Evolutionary conservation across 2,113 vertebrate species (phyloP).

Genomic region (Chionomys nivalis): DNA sequence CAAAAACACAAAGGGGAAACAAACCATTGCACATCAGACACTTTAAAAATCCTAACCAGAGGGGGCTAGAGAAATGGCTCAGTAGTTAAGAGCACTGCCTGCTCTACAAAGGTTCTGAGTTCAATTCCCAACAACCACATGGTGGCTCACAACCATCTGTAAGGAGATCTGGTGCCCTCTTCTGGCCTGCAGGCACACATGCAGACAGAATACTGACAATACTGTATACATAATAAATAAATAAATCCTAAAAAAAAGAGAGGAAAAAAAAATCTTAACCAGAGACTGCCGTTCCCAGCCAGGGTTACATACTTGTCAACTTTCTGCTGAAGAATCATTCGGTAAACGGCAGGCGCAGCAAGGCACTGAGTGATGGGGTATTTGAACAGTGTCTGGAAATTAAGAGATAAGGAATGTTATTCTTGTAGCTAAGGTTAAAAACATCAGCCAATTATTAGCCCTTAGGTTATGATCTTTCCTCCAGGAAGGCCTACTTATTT

Average conservation of each 20-base stretch:
- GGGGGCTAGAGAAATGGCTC: too few relatives aligned
- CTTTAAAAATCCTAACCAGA: neutral
- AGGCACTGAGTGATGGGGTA: conserved; percentile 86
- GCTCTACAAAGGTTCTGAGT: too few relatives aligned
- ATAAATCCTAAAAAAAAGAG: too few relatives aligned
- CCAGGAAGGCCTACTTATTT: neutral
- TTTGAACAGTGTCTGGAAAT: conserved; percentile 85
- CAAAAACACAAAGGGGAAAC: neutral
- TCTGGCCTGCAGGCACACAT: too few relatives aligned
- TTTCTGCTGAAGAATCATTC: conserved; percentile 87
- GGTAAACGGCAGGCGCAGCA: conserved; percentile 84
- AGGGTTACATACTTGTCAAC: conserved; percentile 81
- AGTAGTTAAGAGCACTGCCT: too few relatives aligned
- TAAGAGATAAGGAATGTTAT: conserved; percentile 13
- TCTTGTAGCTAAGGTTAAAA: neutral
- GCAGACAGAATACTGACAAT: too few relatives aligned
- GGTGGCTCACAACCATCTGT: too few relatives aligned
- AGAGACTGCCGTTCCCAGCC: neutral
- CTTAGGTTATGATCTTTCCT: neutral
- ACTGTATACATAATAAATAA: too few relatives aligned
- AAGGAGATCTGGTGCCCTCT: too few relatives aligned
- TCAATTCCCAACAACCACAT: too few relatives aligned
- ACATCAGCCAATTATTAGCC: neutral
- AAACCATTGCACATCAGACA: neutral
- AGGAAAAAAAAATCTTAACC: neutral